Percentiles rank a stretch among this genome's conserved stretches.
phyloP scores from a whole-genome alignment of 2,113 vertebrate genomes.

The Muscicapa adusta region DNA sequence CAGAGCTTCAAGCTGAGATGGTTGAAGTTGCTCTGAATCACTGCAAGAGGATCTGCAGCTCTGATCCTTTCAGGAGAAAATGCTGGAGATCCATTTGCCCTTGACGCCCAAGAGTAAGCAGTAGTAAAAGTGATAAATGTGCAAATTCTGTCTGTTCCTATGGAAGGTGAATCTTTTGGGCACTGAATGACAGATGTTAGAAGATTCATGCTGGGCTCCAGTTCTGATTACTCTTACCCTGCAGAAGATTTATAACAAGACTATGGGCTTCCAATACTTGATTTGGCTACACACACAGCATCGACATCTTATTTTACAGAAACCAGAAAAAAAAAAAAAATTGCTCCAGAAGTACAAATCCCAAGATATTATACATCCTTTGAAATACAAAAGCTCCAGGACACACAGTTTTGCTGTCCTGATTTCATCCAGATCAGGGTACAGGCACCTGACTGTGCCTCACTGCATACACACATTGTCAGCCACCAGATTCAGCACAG shows the following conservation, averaged over 20 bases:
- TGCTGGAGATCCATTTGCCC: not conserved
- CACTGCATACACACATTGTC: not conserved
- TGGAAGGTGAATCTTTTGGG: not conserved
- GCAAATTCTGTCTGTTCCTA: not conserved
- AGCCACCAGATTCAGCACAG: not conserved
- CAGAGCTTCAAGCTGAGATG: not conserved
- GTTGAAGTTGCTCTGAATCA: not conserved
- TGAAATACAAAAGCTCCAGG: not conserved
- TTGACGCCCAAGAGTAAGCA: not conserved
- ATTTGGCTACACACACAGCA: not conserved
- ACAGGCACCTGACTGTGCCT: not conserved
- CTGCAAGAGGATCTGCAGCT: not conserved
- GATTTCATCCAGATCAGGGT: not conserved
- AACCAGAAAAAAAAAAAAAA: not conserved
- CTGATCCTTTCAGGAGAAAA: not conserved
- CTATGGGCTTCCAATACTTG: not conserved
- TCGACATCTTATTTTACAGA: not conserved
- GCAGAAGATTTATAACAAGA: not conserved
- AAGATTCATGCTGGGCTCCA: not conserved
- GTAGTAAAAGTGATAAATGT: not conserved
- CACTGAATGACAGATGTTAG: not conserved
- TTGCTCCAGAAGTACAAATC: not conserved
- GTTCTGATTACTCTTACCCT: not conserved
- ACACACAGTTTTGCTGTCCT: not conserved
- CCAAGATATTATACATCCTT: not conserved